Percentiles rank a stretch among this genome's conserved stretches.
Evolutionary conservation across 2,888 invertebrate species (phyloP).

Genomic region (Agrotis segetum): DNA sequence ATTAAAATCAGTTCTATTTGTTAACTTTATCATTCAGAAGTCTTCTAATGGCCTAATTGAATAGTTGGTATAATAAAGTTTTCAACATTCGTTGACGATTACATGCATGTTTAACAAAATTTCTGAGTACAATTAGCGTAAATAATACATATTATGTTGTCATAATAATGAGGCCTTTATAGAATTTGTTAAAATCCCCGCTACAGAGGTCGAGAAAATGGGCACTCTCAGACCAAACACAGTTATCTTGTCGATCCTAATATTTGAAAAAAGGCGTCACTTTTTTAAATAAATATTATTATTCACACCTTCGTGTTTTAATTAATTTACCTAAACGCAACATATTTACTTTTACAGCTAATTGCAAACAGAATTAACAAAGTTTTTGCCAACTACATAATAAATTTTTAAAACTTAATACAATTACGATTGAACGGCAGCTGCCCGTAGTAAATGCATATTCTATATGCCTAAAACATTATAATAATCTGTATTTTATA

Average conservation of each 20-base stretch:
- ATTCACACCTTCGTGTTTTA: neutral
- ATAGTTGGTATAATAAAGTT: constrained; percentile 20
- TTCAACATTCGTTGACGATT: constrained; percentile 15
- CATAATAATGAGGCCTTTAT: neutral
- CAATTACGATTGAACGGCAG: constrained; percentile 41
- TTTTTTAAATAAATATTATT: neutral
- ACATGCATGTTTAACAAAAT: constrained; percentile 27
- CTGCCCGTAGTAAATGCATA: constrained; percentile 52
- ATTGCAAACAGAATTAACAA: constrained; percentile 58
- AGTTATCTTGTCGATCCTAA: constrained; percentile 1
- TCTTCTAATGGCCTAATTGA: neutral
- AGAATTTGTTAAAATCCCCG: neutral
- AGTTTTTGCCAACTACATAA: constrained; percentile 43
- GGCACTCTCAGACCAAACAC: neutral
- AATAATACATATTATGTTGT: constrained; percentile 4
- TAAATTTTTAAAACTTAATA: constrained; percentile 66
- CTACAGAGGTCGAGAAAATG: neutral
- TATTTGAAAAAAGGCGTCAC: neutral
- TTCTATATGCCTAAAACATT: constrained; percentile 59
- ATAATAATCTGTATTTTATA: constrained; percentile 66
- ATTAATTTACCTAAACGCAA: constrained; percentile 9
- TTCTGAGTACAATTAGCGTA: constrained; percentile 49
- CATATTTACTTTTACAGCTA: constrained; percentile 31
- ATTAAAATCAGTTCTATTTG: neutral
- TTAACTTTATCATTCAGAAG: neutral